phyloP scores from a whole-genome alignment of 1,140 invertebrate species.

The Drusus annulatus region DNA sequence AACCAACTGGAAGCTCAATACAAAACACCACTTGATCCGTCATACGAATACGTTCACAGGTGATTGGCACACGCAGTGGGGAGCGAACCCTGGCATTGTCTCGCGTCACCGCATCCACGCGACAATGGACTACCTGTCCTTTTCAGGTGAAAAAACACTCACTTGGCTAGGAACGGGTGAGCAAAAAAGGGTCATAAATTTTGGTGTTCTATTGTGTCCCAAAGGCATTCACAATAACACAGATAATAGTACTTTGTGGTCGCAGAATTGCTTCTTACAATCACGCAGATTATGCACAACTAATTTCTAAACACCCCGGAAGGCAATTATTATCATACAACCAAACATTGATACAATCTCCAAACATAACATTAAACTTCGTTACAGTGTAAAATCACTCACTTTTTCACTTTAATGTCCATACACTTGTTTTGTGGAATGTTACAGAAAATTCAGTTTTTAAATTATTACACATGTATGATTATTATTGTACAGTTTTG shows the following conservation, averaged over 20 bases:
- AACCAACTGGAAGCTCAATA: constrained; percentile 21
- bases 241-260: neutral
- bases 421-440: neutral
- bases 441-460: neutral
- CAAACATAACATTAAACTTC: neutral
- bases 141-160: constrained; percentile 5
- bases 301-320: neutral
- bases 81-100: constrained; percentile 34
- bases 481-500: neutral
- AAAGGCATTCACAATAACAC: neutral
- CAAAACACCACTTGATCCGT: constrained; percentile 26
- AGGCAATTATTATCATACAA: too few relatives aligned
- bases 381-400: neutral
- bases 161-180: constrained; percentile 2
- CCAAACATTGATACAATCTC: neutral
- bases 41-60: constrained; percentile 1
- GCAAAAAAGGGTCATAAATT: constrained; percentile 41
- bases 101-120: constrained; percentile 4
- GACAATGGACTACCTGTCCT: constrained; percentile 21
- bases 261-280: constrained; percentile 27
- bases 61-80: constrained; percentile 38
- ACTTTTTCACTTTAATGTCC: neutral
- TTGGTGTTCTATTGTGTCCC: constrained; percentile 7
- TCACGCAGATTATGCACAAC: neutral
- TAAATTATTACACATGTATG: neutral